These are phyloP conservation scores for Rousettus madagascariensis DNA, from an alignment of 2,797 vertebrate genomes.

Conservation along the genomic window DNA sequence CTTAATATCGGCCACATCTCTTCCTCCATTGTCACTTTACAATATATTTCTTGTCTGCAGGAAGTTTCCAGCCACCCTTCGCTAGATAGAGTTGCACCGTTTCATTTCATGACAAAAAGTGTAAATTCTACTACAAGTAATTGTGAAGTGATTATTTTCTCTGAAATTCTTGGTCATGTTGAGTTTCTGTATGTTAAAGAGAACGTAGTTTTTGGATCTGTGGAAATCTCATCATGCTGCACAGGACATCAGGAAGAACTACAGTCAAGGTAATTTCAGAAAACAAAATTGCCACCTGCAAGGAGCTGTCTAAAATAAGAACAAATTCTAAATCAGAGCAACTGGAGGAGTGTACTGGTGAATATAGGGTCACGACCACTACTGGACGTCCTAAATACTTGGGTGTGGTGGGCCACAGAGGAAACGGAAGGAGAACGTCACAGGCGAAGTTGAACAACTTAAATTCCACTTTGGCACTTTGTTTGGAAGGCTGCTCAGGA, in stretches of 20 bases:
- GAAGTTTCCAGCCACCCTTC: neutral
- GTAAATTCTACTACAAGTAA: neutral
- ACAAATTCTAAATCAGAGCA: neutral
- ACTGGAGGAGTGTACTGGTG: neutral
- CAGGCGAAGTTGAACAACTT: neutral
- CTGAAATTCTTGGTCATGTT: neutral
- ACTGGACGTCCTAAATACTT: neutral
- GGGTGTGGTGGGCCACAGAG: neutral
- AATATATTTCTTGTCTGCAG: neutral
- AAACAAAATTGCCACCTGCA: neutral
- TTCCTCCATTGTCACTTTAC: neutral
- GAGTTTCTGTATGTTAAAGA: slow-evolving; percentile 53
- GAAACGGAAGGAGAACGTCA: fast-evolving
- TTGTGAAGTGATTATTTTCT: neutral
- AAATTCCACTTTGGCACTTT: neutral
- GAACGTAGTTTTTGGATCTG: neutral
- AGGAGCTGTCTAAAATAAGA: neutral
- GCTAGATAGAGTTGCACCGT: neutral
- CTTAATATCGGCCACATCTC: neutral
- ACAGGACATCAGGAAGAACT: neutral
- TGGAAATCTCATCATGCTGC: neutral
- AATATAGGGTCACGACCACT: neutral
- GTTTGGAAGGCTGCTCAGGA: neutral
- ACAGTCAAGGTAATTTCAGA: neutral
- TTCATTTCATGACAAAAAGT: neutral